These are phyloP conservation scores for Philopotamus ludificatus DNA, from an alignment of 1,140 invertebrate genomes.

Conservation along the genomic window DNA sequence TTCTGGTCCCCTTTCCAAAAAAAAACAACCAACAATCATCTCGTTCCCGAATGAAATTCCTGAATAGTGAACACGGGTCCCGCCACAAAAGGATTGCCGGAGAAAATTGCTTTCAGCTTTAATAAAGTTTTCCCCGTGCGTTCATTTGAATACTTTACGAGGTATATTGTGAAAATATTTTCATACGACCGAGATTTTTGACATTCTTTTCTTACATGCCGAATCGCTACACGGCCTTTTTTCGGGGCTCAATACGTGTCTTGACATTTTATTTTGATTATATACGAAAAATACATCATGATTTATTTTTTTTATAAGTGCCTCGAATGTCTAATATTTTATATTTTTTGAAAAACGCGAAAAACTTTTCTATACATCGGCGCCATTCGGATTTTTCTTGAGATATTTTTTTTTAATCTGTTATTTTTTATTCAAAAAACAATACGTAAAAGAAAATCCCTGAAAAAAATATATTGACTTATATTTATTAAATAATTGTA, in stretches of 20 bases:
- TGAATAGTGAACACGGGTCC: slow-evolving; percentile 31
- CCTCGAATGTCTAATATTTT: too few species aligned
- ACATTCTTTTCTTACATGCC: slow-evolving; percentile 29
- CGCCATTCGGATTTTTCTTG: too few species aligned
- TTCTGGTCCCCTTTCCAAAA: slow-evolving; percentile 23
- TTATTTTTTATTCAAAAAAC: too few species aligned
- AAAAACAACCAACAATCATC: slow-evolving; percentile 35
- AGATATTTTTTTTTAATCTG: too few species aligned
- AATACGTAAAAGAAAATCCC: neutral
- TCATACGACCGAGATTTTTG: slow-evolving; percentile 39
- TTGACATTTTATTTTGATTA: too few species aligned
- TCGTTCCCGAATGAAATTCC: slow-evolving; percentile 39
- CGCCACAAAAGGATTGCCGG: slow-evolving; percentile 39
- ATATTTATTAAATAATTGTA: neutral
- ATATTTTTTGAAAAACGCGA: too few species aligned
- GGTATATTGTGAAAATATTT: slow-evolving; percentile 42
- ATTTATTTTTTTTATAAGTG: too few species aligned
- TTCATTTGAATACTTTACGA: slow-evolving; percentile 43
- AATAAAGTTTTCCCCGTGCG: slow-evolving; percentile 42
- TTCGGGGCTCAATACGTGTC: too few species aligned
- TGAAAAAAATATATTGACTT: neutral
- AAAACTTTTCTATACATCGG: too few species aligned
- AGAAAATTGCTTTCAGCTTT: slow-evolving; percentile 41
- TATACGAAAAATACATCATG: too few species aligned
- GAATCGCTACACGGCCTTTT: slow-evolving; percentile 8